Evolutionary conservation across 1,140 invertebrate species (phyloP).

Genomic region (Zelostemma sp.): DNA sequence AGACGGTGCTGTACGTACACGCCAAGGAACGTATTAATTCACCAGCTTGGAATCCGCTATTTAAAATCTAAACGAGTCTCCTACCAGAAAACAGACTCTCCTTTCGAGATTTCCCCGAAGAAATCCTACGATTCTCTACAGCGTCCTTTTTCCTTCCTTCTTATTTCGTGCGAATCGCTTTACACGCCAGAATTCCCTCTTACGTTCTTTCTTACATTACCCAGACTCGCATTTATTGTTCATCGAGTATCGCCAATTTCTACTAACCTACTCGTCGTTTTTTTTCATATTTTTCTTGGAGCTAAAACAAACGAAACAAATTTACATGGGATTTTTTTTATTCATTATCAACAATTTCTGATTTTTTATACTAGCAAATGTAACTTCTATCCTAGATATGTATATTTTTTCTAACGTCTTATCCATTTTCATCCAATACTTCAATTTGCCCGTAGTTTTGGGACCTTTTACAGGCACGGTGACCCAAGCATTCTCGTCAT

Average conservation of each 20-base stretch:
- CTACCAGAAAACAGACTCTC: not conserved
- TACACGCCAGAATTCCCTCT: too few species aligned
- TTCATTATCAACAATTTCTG: constrained; percentile 8
- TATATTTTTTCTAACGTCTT: not conserved
- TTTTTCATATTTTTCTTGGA: too few species aligned
- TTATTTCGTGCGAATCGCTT: too few species aligned
- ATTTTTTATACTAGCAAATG: constrained; percentile 4
- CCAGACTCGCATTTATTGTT: too few species aligned
- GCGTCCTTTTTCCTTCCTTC: not conserved
- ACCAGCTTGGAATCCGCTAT: not conserved
- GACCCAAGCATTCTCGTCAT: constrained; percentile 7
- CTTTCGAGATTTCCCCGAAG: not conserved
- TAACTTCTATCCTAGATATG: constrained; percentile 19
- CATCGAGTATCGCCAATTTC: too few species aligned
- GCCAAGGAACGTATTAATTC: not conserved
- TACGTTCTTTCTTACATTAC: too few species aligned
- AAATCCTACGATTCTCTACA: not conserved
- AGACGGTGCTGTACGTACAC: constrained; percentile 41
- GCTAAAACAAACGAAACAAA: too few species aligned
- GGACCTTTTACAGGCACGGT: constrained; percentile 10
- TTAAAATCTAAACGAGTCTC: constrained; percentile 1
- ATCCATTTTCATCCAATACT: constrained; percentile 15
- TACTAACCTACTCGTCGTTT: too few species aligned
- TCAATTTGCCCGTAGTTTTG: constrained; percentile 14
- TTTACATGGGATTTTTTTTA: not conserved